Base-by-base conservation (phyloP, 1,140 invertebrate species). In the Hylyphantes graminicola region DNA sequence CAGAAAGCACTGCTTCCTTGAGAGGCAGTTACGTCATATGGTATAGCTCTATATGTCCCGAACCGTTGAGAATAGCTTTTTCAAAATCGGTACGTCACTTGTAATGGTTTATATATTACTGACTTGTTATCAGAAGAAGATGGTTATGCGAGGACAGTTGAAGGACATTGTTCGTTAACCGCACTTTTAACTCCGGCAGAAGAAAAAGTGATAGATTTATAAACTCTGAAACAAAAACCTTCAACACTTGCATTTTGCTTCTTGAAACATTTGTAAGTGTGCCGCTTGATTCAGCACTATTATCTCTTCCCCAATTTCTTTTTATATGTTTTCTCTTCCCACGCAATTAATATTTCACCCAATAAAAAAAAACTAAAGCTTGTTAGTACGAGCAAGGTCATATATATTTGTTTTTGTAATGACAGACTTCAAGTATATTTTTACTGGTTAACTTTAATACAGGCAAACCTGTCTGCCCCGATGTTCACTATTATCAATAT, bases 151-250 rank as follows among this genome's bases (percentile, higher is more conserved):
- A 74, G 72, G 72, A 21, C 72, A 74, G 54, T 21, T 74, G 72
- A 74, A 74, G 72, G 72, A 57, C 72, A 21, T 35, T 8, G 72
- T 57, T 74, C 57, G 15, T 74, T 74, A 74, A 74, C 72, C 72
- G 72, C 19, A 35, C 72, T 35, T 57, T 74, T 57, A 59, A 59
- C 72, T 57, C 15, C 5, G 13, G 48, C 12, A 74, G 53, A 53
- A 55, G 72, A 17, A 48, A 70, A 19, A n/a, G 7, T 50, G 65
- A 3, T n/a, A 35, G 35, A 35, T 35, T 35, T 35, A 5, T 59
- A 59, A n/a, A 68, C n/a, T 68, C 9, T 15, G 67, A 70, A 70
- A 70, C 68, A 19, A 51, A n/a, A 70, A 70, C 68, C 19, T 53
- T 10, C 5, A 10, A 12, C 68, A 19, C 21, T 50, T 54, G 5